Conservation (phyloP, 2,888 invertebrate genomes). For the Philaethria dido region DNA sequence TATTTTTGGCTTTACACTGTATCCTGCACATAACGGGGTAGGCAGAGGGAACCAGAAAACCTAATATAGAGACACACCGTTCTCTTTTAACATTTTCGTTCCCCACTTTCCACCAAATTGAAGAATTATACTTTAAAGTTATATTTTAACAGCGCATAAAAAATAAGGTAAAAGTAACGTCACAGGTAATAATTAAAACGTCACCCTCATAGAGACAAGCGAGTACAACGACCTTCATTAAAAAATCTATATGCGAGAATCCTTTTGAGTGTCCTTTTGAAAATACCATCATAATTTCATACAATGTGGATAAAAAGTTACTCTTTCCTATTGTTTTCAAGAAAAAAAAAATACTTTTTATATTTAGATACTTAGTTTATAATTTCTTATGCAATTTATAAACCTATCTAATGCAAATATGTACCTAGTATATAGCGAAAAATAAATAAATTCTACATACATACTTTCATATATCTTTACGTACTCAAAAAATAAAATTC, state of each 20-base stretch:
- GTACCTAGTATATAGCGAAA: background rate
- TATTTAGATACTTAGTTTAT: background rate
- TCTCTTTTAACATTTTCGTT: too few species aligned
- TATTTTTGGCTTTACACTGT: too few species aligned
- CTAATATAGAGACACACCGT: too few species aligned
- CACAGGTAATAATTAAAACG: slow-evolving; percentile 10
- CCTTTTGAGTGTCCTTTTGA: background rate
- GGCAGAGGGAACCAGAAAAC: too few species aligned
- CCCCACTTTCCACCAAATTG: too few species aligned
- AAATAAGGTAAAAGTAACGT: slow-evolving; percentile 5
- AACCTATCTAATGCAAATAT: background rate
- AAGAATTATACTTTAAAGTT: background rate
- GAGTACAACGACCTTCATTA: slow-evolving; percentile 14
- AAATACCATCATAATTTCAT: background rate
- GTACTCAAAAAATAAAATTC: background rate
- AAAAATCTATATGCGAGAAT: slow-evolving; percentile 9
- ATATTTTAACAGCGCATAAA: slow-evolving; percentile 1
- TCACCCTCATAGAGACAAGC: slow-evolving; percentile 14
- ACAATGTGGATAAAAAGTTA: background rate
- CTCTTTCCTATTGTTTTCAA: background rate
- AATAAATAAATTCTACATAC: background rate
- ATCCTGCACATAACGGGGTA: too few species aligned
- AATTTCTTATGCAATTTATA: background rate
- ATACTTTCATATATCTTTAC: background rate
- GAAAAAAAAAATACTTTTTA: background rate